Evolutionary conservation across 2,797 vertebrate genomes (phyloP).

Genomic region (Pangasius djambal): DNA sequence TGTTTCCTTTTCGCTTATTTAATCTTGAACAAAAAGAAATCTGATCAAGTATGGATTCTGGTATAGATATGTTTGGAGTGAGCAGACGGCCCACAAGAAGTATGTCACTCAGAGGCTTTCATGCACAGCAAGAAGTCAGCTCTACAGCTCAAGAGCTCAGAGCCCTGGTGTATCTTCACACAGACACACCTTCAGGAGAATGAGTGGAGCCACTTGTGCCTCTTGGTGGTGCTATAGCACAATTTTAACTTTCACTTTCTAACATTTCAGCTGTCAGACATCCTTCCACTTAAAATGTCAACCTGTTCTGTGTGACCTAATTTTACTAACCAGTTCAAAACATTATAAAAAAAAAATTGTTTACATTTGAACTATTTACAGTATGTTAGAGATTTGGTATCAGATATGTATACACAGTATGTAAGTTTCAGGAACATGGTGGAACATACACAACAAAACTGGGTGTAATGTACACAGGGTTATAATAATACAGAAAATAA

Average conservation of each 20-base stretch:
- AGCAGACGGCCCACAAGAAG: neutral
- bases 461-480: neutral
- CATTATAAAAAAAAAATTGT: neutral
- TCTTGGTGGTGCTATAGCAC: slow-evolving; percentile 1
- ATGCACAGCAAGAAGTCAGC: neutral
- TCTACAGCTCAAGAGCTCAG: neutral
- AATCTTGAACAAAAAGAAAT: neutral
- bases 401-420: neutral
- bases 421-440: neutral
- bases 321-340: neutral
- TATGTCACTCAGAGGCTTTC: neutral
- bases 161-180: neutral
- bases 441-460: neutral
- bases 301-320: neutral
- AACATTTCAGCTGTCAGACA: neutral
- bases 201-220: neutral
- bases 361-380: neutral
- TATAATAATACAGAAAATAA: neutral
- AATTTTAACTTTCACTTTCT: neutral
- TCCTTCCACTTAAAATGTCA: neutral
- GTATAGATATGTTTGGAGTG: neutral
- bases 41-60: neutral
- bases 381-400: neutral
- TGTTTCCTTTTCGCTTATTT: neutral
- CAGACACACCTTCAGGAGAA: neutral